Evolutionary conservation across 2,797 vertebrate genomes (phyloP).

Genomic region (Menidia menidia): DNA sequence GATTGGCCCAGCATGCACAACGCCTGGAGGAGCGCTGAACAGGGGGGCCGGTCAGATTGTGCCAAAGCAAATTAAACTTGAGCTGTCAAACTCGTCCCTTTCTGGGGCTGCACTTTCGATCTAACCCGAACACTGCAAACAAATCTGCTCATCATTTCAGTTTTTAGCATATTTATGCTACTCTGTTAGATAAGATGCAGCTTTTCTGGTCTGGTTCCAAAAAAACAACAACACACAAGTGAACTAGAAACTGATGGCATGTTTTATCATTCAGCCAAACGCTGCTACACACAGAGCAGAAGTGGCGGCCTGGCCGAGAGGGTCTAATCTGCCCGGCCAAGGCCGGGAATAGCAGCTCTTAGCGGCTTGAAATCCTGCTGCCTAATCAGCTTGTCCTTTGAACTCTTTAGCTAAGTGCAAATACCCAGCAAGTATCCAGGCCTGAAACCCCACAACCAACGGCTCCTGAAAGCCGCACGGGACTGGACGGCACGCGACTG

Average conservation of each 20-base stretch:
- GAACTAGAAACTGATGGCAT: constrained; percentile 7
- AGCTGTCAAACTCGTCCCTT: neutral
- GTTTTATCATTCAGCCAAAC: neutral
- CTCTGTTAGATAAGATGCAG: neutral
- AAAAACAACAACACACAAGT: constrained; percentile 10
- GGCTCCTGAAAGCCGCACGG: neutral
- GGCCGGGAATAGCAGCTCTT: constrained; percentile 73
- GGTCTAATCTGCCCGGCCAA: constrained; percentile 57
- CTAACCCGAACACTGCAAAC: neutral
- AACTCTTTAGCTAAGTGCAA: constrained; percentile 41
- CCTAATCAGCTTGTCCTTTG: constrained; percentile 73
- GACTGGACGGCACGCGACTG: neutral
- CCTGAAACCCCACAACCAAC: neutral
- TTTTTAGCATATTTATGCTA: too few species aligned
- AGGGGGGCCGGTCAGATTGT: neutral
- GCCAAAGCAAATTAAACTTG: neutral
- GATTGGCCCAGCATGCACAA: neutral
- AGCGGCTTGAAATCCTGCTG: constrained; percentile 63
- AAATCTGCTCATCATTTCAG: neutral
- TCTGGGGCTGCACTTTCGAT: neutral
- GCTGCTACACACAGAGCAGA: constrained; percentile 7
- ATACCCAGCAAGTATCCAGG: constrained; percentile 4
- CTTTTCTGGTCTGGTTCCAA: constrained; percentile 18
- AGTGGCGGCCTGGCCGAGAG: constrained; percentile 22
- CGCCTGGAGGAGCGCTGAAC: neutral